A percentile compares a stretch with the other conserved stretches of the same genome.
phyloP scores from a whole-genome alignment of 1,140 invertebrate genomes.

The Lerema accius region DNA sequence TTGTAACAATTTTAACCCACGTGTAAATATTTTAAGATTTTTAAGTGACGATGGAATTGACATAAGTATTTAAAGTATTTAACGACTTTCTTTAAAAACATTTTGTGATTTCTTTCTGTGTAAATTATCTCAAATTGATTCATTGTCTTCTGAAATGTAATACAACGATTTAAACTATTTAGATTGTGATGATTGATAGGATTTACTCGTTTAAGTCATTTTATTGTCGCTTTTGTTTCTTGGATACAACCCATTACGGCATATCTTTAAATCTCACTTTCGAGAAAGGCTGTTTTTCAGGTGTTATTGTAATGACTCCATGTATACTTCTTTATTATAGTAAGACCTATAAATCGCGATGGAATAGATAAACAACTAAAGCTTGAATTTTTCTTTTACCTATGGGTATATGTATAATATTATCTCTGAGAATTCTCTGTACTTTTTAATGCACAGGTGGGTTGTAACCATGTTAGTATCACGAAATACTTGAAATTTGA shows the following conservation, averaged over 20 bases:
- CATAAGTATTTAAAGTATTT: slow-evolving; percentile 28
- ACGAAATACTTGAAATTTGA: not conserved
- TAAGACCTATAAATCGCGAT: no score
- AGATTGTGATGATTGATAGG: slow-evolving; percentile 26
- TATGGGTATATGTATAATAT: no score
- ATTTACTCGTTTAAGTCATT: slow-evolving; percentile 17
- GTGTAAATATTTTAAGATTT: slow-evolving; percentile 35
- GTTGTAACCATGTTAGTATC: not conserved
- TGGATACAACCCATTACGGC: not conserved
- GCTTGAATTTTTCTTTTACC: no score
- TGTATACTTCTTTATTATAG: no score
- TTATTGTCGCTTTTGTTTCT: not conserved
- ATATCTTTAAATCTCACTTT: not conserved
- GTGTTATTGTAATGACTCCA: no score
- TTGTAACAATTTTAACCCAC: slow-evolving; percentile 45
- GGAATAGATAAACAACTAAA: no score
- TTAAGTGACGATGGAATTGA: slow-evolving; percentile 34
- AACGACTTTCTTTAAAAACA: slow-evolving; percentile 21
- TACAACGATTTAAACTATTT: slow-evolving; percentile 52
- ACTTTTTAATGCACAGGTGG: not conserved
- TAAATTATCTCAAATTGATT: slow-evolving; percentile 32
- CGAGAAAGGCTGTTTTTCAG: no score
- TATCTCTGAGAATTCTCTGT: no score
- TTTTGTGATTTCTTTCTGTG: slow-evolving; percentile 28
- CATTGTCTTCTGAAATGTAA: slow-evolving; percentile 36